A percentile compares a stretch with the other conserved stretches of the same genome.
These are phyloP conservation scores for Aculops lycopersici DNA, from an alignment of 1,140 invertebrate species.

Conservation along the genomic window DNA sequence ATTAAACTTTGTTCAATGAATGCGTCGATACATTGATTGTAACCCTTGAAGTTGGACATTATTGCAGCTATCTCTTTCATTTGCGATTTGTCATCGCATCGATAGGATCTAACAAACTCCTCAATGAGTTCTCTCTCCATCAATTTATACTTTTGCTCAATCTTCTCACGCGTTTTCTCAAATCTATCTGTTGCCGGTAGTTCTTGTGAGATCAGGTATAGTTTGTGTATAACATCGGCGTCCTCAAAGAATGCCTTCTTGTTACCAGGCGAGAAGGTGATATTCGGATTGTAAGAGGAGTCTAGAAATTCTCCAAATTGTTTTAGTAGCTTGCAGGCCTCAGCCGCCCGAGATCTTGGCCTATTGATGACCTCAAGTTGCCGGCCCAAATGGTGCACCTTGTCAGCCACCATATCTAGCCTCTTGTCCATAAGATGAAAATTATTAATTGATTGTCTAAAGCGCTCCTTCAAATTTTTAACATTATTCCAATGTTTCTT, in stretches of 20 bases:
- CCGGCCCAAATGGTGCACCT: slow-evolving; percentile 84
- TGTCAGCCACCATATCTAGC: slow-evolving; percentile 80
- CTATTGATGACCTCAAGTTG: slow-evolving; percentile 86
- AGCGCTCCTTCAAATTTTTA: slow-evolving; percentile 46
- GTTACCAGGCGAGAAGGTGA: neutral
- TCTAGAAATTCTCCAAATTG: slow-evolving; percentile 73
- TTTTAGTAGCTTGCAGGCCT: slow-evolving; percentile 67
- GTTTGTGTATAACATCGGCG: slow-evolving; percentile 91
- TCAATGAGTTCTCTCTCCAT: slow-evolving; percentile 72
- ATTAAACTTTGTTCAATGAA: slow-evolving; percentile 88
- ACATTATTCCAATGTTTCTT: slow-evolving; percentile 44
- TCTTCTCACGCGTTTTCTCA: slow-evolving; percentile 56
- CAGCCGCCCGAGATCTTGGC: slow-evolving; percentile 60
- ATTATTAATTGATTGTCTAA: slow-evolving; percentile 44
- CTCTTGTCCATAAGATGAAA: slow-evolving; percentile 76
- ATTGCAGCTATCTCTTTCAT: slow-evolving; percentile 79
- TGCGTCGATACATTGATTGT: slow-evolving; percentile 73
- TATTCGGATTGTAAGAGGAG: slow-evolving; percentile 15
- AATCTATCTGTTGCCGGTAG: slow-evolving; percentile 49
- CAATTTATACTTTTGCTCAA: slow-evolving; percentile 69
- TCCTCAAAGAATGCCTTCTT: slow-evolving; percentile 44
- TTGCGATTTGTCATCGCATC: slow-evolving; percentile 38
- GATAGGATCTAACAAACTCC: slow-evolving; percentile 60
- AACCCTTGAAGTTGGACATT: slow-evolving; percentile 76
- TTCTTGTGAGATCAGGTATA: slow-evolving; percentile 79